phyloP scores from a whole-genome alignment of 2,797 vertebrate genomes.

The Squalus acanthias region DNA sequence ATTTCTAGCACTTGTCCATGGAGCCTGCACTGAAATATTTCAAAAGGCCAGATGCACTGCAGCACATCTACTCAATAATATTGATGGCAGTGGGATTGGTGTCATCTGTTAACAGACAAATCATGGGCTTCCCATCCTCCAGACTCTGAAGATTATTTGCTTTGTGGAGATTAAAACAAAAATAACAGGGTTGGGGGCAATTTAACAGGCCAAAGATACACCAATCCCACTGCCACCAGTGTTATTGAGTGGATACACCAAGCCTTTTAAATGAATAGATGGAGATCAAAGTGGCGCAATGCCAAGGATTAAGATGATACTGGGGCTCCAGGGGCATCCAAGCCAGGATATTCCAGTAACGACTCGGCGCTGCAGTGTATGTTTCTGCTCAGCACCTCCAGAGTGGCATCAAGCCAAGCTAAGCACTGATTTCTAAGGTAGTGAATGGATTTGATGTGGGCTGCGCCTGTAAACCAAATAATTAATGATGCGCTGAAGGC shows the following conservation, averaged over 20 bases:
- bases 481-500: neutral
- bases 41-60: constrained; percentile 7
- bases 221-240: neutral
- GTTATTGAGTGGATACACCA: neutral
- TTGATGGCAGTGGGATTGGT: neutral
- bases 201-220: neutral
- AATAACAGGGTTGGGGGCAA: neutral
- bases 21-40: neutral
- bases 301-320: neutral
- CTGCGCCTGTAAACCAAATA: neutral
- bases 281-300: neutral
- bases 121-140: neutral
- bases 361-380: neutral
- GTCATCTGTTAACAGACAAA: neutral
- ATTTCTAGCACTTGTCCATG: neutral
- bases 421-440: neutral
- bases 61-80: constrained; percentile 28
- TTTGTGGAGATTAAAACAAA: neutral
- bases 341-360: neutral
- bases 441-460: neutral
- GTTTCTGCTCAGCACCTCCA: neutral
- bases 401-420: neutral
- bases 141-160: neutral
- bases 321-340: neutral
- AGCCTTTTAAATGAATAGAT: neutral